Evolutionary conservation across 2,797 vertebrate species (phyloP), one percentile per base, ranked within the genome.

Genomic region (Parotocinclus haroldoi): DNA sequence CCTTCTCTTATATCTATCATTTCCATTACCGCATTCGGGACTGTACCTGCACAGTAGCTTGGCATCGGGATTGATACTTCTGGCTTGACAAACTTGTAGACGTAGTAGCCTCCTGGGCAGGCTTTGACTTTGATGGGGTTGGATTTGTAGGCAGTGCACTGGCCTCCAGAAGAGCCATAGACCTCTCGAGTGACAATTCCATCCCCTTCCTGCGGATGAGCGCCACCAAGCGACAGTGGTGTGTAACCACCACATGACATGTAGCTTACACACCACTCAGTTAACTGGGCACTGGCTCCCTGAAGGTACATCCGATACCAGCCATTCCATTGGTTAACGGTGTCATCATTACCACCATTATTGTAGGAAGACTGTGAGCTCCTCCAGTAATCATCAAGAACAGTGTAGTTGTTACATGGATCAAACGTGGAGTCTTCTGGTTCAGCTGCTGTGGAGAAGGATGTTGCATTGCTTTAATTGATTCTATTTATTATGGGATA

Each of bases 231-330:
- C 12, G n/a, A 11, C 10, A 46, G 45, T 46, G 45, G 45, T 11
- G 45, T 46, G 45, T 46, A 46, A 11, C 45, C 45, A 46, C 45
- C 45, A 46, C 45, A 46, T 11, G 45, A 46, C 45, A 11, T 46
- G 45, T 46, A 46, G 45, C 45, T 46, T 13, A 46, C 45, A 46
- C 45, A 46, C 45, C 45, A 46, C 45, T 46, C 45, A 12, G 45
- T 14, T 11, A 54, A 11, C 52, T 37, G 17, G n/a, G 45, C 45
- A 46, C 45, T 46, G 8, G 45, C 10, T 46, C 45, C 45, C 45
- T 46, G 45, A n/a, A 46, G 45, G n/a, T 46, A 46, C 45, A 46
- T 11, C 5, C 45, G 45, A n/a, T 46, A 46, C 45, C 45, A 46
- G 5, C 45, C 45, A n/a, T 11, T 46, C 45, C 45, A 46, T 5